phyloP scores from a whole-genome alignment of 2,888 invertebrate species.

The Dicyrtoma fusca region DNA sequence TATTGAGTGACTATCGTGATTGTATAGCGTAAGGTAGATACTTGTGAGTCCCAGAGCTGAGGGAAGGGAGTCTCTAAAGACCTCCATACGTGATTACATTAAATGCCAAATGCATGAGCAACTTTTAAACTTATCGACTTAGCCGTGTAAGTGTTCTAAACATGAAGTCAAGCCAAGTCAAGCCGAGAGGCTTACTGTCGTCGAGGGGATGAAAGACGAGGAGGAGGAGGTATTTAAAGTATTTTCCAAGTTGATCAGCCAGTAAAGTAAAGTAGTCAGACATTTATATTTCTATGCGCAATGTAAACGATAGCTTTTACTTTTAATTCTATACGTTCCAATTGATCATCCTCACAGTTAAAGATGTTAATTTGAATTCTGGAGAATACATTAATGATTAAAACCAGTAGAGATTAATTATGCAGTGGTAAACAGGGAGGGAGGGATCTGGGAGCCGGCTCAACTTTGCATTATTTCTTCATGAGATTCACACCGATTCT shows the following conservation, averaged over 20 bases:
- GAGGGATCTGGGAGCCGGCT: not conserved
- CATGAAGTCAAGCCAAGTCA: not conserved
- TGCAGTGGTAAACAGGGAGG: constrained; percentile 6
- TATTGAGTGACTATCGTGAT: not conserved
- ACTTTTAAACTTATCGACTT: no score
- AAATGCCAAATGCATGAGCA: constrained; percentile 1
- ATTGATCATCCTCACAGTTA: constrained; percentile 15
- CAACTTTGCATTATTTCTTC: not conserved
- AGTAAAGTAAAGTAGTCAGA: constrained; percentile 13
- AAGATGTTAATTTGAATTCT: constrained; percentile 29
- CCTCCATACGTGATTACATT: not conserved
- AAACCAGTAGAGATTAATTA: constrained; percentile 30
- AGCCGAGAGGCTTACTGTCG: not conserved
- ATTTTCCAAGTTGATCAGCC: not conserved
- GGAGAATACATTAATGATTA: constrained; percentile 31
- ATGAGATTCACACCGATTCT: no score
- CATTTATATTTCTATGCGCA: constrained; percentile 9
- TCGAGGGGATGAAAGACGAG: not conserved
- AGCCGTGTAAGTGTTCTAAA: not conserved
- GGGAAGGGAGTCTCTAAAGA: no score
- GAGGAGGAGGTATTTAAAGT: not conserved
- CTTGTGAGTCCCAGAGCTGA: no score
- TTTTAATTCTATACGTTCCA: constrained; percentile 13
- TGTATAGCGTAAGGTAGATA: not conserved
- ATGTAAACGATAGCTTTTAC: constrained; percentile 29